Conservation (phyloP, 2,113 vertebrate genomes). For the Beaufortia kweichowensis region DNA sequence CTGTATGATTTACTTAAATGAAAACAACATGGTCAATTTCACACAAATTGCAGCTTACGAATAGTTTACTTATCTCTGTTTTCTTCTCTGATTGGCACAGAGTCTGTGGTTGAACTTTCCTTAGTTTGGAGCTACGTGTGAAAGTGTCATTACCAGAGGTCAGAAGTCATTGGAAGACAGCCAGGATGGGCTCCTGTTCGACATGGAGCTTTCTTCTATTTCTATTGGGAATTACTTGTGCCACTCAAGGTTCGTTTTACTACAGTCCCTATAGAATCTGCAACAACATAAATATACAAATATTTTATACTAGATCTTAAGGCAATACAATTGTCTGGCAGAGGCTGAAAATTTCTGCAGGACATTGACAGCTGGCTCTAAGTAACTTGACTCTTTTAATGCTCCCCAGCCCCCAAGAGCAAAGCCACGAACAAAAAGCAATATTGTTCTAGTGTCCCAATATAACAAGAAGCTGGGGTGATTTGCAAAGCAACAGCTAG, state of each 20-base stretch:
- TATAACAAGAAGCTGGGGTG: conserved; percentile 26
- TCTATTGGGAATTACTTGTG: conserved; percentile 59
- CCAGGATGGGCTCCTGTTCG: conserved; percentile 62
- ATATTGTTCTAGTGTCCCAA: neutral
- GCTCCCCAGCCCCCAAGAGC: neutral
- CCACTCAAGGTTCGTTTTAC: conserved; percentile 66
- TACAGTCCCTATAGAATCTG: neutral
- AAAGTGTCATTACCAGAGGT: conserved; percentile 52
- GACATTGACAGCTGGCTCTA: conserved; percentile 41
- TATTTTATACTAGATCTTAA: neutral
- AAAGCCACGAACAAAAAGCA: conserved; percentile 24
- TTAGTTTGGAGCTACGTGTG: conserved; percentile 35
- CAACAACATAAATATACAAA: neutral
- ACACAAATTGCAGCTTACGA: conserved; percentile 1
- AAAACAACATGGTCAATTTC: conserved; percentile 5
- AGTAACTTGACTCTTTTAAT: conserved; percentile 28
- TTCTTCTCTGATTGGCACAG: conserved; percentile 34
- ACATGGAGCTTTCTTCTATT: conserved; percentile 59
- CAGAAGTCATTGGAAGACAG: conserved; percentile 58
- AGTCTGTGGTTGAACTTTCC: conserved; percentile 38
- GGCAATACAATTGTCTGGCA: neutral
- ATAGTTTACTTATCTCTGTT: neutral
- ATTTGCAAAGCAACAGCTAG: neutral
- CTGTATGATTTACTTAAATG: neutral
- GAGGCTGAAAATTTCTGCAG: neutral